phyloP scores from a whole-genome alignment of 2,113 vertebrate species.

The Phasianus colchicus region DNA sequence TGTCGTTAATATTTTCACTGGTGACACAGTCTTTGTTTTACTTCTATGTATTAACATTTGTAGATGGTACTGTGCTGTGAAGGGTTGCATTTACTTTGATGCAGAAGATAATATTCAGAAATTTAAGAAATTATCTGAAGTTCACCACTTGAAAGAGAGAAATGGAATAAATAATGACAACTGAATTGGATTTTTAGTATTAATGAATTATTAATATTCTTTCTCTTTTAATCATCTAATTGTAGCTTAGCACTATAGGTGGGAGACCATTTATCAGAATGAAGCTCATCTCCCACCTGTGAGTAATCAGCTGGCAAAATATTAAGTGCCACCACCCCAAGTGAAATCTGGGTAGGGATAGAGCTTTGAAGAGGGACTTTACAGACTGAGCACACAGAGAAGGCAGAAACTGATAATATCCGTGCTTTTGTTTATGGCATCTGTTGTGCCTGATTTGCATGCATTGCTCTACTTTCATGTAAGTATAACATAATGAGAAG shows the following conservation, averaged over 20 bases:
- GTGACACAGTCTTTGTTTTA: background rate
- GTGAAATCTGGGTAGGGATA: background rate
- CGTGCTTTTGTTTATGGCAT: background rate
- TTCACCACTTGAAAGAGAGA: background rate
- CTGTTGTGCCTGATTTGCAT: background rate
- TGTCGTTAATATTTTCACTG: background rate
- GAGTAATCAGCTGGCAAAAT: slow-evolving; percentile 41
- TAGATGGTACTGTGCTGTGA: background rate
- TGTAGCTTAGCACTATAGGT: slow-evolving; percentile 16
- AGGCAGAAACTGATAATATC: background rate
- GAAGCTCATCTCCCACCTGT: background rate
- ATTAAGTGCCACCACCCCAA: slow-evolving; percentile 19
- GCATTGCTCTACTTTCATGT: background rate
- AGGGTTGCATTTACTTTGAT: background rate
- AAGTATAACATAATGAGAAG: background rate
- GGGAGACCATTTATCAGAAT: slow-evolving; percentile 28
- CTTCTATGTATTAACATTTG: background rate
- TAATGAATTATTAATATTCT: slow-evolving; percentile 37
- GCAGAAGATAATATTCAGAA: background rate
- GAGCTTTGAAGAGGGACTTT: background rate
- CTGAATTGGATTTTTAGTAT: background rate
- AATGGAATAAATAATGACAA: slow-evolving; percentile 1
- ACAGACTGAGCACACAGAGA: background rate
- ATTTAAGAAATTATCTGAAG: background rate
- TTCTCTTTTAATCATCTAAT: slow-evolving; percentile 43